Conservation (phyloP, 2,888 invertebrate genomes). For the Cheilosia soror region DNA sequence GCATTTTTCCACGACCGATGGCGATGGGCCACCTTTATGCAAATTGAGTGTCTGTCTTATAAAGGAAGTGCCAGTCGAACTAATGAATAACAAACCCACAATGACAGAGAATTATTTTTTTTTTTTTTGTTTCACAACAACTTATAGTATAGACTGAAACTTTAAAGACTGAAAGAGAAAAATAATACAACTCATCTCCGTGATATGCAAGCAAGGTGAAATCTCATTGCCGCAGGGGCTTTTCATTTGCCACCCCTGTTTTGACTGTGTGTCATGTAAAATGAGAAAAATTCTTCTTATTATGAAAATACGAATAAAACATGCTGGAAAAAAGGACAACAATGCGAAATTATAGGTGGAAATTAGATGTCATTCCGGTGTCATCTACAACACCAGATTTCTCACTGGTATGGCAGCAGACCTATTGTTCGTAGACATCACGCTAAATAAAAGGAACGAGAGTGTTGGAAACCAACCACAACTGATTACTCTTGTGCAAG, state of each 20-base stretch:
- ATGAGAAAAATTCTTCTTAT: conserved; percentile 25
- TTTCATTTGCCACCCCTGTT: conserved; percentile 61
- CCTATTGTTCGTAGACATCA: conserved; percentile 69
- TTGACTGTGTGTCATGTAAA: conserved; percentile 45
- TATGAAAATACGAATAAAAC: conserved; percentile 20
- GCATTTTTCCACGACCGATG: conserved; percentile 16
- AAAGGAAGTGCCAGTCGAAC: conserved; percentile 50
- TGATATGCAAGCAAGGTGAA: conserved; percentile 60
- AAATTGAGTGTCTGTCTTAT: conserved; percentile 55
- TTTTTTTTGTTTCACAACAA: background rate
- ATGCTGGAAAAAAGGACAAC: conserved; percentile 53
- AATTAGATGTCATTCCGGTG: conserved; percentile 75
- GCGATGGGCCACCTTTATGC: conserved; percentile 58
- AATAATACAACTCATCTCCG: conserved; percentile 7
- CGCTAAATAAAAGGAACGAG: conserved; percentile 49
- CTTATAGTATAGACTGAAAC: background rate
- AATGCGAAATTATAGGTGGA: conserved; percentile 74
- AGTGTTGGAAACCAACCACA: conserved; percentile 56
- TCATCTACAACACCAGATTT: conserved; percentile 71
- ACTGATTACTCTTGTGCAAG: conserved; percentile 72
- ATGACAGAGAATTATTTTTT: conserved; percentile 31
- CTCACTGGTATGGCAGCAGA: conserved; percentile 66
- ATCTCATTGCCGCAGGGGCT: conserved; percentile 44
- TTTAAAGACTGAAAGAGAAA: conserved; percentile 13
- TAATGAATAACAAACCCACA: conserved; percentile 61